Base-by-base conservation (phyloP, 2,888 invertebrate species). In the Petrophora chlorosata region DNA sequence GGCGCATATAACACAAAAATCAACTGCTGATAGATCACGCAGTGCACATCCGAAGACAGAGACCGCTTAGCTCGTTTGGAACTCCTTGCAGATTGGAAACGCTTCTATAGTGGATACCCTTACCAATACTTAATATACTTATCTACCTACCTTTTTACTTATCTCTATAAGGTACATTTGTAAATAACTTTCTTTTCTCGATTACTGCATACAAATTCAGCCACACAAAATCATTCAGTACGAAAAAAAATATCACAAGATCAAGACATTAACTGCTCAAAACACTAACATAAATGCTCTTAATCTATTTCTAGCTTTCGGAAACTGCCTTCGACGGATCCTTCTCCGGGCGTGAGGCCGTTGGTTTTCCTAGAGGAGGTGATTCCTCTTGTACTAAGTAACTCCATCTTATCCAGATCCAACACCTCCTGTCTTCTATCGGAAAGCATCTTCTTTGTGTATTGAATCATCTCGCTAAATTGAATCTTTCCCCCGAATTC, bases 401-500 rank as follows among this genome's bases (percentile, higher is more conserved):
- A 83, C 53, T 92, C 90, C 92, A 95, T 95, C 5, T 90, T 74
- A 59, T 95, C 94, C 30, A 94, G 82, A 0, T 90, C 90, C 1
- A 94, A 63, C 1, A 95, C 67, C 9, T 88, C 79, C 13, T 93
- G 92, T 35, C 93, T 85, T 60, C 93, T 93, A 2, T 88, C 85
- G 3, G 82, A 75, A 19, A 95, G 69, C 60, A 95, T 92, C 23
- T 91, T 83, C 63, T 92, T 92, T 85, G 95, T 95, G 61, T 91
- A 84, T 35, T 90, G 90, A 8, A 95, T 92, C 95, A 96, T 95
- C 55, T 94, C 93, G 15, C 92, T 87, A 72, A 93, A 84, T 5
- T 94, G 92, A 64, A 95, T 92, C 3, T 86, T 82, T 1, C 96
- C 96, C 0, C 96, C 96, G 70, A 94, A 93, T 63, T 93, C 93